phyloP scores from a whole-genome alignment of 2,888 invertebrate species.

The Branchellion lobata region DNA sequence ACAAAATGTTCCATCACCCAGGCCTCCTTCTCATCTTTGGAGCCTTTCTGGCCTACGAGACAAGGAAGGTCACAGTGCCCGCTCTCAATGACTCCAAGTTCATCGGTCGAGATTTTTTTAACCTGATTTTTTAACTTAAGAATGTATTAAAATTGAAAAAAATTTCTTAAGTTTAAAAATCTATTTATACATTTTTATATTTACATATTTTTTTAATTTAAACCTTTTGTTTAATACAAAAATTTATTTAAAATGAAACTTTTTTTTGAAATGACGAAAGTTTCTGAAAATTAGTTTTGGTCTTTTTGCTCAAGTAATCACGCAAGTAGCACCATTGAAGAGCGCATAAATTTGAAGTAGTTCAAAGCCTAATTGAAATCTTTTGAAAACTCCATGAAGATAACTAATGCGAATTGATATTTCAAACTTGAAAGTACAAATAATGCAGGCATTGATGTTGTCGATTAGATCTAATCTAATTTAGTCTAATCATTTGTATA shows the following conservation, averaged over 20 bases:
- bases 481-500: too few species aligned
- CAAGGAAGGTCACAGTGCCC: constrained; percentile 54
- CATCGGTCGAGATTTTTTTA: constrained; percentile 53
- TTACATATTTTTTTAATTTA: not conserved
- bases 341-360: too few species aligned
- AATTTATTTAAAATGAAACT: not conserved
- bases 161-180: not conserved
- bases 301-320: not conserved
- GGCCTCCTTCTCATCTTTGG: constrained; percentile 54
- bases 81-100: constrained; percentile 54
- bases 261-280: not conserved
- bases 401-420: too few species aligned
- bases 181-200: not conserved
- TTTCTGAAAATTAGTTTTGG: not conserved
- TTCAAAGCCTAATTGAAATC: too few species aligned
- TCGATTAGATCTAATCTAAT: too few species aligned
- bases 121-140: too few species aligned
- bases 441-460: too few species aligned
- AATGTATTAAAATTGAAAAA: too few species aligned
- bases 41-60: constrained; percentile 55
- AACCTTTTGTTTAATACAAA: not conserved
- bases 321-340: too few species aligned
- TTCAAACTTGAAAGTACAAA: too few species aligned
- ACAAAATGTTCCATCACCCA: constrained; percentile 46
- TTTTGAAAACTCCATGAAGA: too few species aligned